Base-by-base conservation (phyloP, 2,888 invertebrate genomes). In the Bimastos eiseni region DNA sequence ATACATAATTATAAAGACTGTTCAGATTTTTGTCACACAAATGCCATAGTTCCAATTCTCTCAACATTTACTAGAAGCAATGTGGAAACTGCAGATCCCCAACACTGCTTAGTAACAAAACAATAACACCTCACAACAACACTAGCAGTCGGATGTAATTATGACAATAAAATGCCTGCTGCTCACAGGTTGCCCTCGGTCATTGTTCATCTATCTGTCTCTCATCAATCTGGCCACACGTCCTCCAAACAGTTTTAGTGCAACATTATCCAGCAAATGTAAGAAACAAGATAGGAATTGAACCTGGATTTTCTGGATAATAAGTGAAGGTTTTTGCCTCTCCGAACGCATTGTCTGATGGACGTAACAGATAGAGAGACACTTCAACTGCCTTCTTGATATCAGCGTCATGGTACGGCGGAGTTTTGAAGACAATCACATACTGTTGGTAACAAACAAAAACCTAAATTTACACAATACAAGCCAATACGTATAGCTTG, bases 301-400 rank as follows among this genome's bases (percentile, higher is more conserved):
- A 70, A 86, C 86, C 86, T 86, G 86, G 86, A 34, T 86, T 86
- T 86, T 86, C 86, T 86, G 86, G 86, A 37, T 86, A 86, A 86
- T 86, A 86, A 33, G 86, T 86, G 37, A 86, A 86, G 34, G 86
- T 86, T 36, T 86, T 86, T 86, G 86, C 86, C 86, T 86, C 86
- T 86, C 86, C 86, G 15, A 86, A n/a, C 36, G 86, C 86, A 24
- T 34, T 34, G 86, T 86, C 86, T 36, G 86, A 86, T 19, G 86
- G 86, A 86, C 86, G 86, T 37, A 86, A 36, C 6, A 86, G 86
- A 17, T 86, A 86, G 21, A 86, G 86, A 37, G 36, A 86, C 21
- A 86, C 86, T 34, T 86, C 86, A 86, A 86, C 86, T 86, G 86
- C 36, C 86, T 86, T 86, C 86, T 36, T 86, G 34, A 86, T 86